Base-by-base conservation (phyloP, 2,113 vertebrate species). In the Pseudorectes ferrugineus region DNA sequence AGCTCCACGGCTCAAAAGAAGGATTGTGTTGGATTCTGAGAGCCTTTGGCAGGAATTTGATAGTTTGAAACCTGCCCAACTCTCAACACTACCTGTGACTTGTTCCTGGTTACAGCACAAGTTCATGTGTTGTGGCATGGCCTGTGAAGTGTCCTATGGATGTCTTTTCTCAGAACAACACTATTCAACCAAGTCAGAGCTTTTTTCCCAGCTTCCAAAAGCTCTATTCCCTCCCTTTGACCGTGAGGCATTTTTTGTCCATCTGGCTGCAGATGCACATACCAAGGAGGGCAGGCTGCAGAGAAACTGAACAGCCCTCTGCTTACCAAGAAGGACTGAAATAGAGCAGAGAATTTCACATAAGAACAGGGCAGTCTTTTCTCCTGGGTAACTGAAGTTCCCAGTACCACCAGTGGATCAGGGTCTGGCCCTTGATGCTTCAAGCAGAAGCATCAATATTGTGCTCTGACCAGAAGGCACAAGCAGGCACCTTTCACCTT, bases 241-340 rank as follows among this genome's bases (percentile, higher is more conserved):
- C 80, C 14, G 2, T 11, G 48, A 21, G 66, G 58, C 25, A 4
- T 20, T 82, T 89, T 92, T 75, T 67, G 74, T 89, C 65, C 70
- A 59, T 83, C 92, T 95, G 96, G 75, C 95, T 93, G 71, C 88
- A 93, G 57, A 67, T 48, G 38, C 57, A 71, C 92, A 89, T 92
- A 94, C 94, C 61, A 51, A 71, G 58, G 81, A 92, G 63, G 73
- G 76, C 49, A 93, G 92, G 59, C 66, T 85, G 58, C 28, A 48
- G 68, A 79, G 62, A 62, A 74, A 79, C 15, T 13, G n/a, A 66
- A 21, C 49, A 87, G 71, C 84, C 62, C 33, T 76, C 58, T 82
- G 84, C 93, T 93, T 71, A 94, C 54, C 83, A 57, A 79, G 63
- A 29, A 5, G 74, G 58, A 54, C 36, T 87, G 45, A 51, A 75